Evolutionary conservation across 2,797 vertebrate species (phyloP), one percentile per base, ranked within the genome.

Genomic region (Pseudopleuronectes americanus): DNA sequence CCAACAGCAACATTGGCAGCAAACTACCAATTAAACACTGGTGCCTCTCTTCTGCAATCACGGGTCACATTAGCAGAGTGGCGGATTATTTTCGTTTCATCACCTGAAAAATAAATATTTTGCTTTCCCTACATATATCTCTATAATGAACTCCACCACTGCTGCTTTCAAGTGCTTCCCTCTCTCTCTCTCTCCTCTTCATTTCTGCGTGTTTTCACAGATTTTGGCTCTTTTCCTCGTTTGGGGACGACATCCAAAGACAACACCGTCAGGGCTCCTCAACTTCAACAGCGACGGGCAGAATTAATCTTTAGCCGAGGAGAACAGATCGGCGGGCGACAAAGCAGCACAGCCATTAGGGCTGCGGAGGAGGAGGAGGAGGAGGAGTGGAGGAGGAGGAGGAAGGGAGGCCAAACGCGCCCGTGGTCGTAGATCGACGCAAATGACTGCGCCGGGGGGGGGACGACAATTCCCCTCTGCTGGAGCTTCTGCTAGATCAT

Each of bases 301-400:
- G 43, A 81, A 86, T 84, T 80, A 84, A 89, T 88, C 75, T 90
- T 78, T 47, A 54, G 82, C 73, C 76, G 77, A 76, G 75, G 58
- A 79, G 78, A 83, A 82, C 71, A 76, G 75, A 86, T 87, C 74
- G 71, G 73, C 71, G 48, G 84, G 88, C 63, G 71, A 89, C 90
- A 90, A 89, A 91, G 82, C 60, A 79, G 58, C 79, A 70, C 63
- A 76, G 81, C 84, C 88, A 92, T 91, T 91, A 91, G 75, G 68
- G 85, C 82, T 77, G 86, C 22, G 57, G 80, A 82, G 87, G 68
- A 90, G 85, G 84, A 26, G 87, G 68, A 90, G 85, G 84, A 4
- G 24, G 24, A 24, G 24, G 24, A 4, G 24, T 4, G 24, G 24
- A 24, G 24, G 24, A 24, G 24, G 24, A 24, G 24, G 24, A 24